A percentile compares a stretch with the other conserved stretches of the same genome.
These are phyloP conservation scores for Antheraea pernyi DNA, from an alignment of 1,140 invertebrate genomes.

Conservation along the genomic window DNA sequence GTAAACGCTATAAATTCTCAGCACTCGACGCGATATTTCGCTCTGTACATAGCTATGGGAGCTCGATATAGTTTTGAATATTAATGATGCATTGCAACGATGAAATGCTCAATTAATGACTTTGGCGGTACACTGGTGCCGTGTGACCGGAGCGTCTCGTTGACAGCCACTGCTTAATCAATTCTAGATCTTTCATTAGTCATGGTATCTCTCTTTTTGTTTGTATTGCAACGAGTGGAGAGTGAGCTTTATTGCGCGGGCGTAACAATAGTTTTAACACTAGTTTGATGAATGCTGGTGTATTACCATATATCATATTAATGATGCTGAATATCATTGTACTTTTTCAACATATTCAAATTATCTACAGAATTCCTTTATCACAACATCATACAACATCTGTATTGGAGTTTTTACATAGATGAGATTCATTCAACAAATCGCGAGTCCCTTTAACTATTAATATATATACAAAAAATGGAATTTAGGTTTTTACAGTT, in stretches of 20 bases:
- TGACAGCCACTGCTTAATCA: slow-evolving; percentile 65
- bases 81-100: slow-evolving; percentile 65
- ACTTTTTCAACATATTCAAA: too few species aligned
- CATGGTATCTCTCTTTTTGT: slow-evolving; percentile 50
- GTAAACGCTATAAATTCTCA: slow-evolving; percentile 16
- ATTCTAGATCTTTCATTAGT: slow-evolving; percentile 63
- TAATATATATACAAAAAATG: too few species aligned
- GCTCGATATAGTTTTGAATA: slow-evolving; percentile 58
- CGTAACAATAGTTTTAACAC: slow-evolving; percentile 13
- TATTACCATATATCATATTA: not conserved
- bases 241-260: slow-evolving; percentile 4
- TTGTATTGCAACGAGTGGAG: slow-evolving; percentile 25
- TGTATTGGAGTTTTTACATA: not conserved
- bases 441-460: too few species aligned
- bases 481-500: too few species aligned
- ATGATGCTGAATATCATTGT: not conserved
- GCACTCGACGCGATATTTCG: slow-evolving; percentile 14
- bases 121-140: slow-evolving; percentile 40
- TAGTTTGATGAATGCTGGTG: not conserved
- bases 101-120: slow-evolving; percentile 71
- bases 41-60: slow-evolving; percentile 19
- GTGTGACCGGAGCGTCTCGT: slow-evolving; percentile 30
- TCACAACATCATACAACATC: too few species aligned
- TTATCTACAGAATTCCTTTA: too few species aligned
- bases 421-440: not conserved